A percentile compares a stretch with the other conserved stretches of the same genome.
Evolutionary conservation across 2,113 vertebrate genomes (phyloP).

Genomic region (Raja brachyura): DNA sequence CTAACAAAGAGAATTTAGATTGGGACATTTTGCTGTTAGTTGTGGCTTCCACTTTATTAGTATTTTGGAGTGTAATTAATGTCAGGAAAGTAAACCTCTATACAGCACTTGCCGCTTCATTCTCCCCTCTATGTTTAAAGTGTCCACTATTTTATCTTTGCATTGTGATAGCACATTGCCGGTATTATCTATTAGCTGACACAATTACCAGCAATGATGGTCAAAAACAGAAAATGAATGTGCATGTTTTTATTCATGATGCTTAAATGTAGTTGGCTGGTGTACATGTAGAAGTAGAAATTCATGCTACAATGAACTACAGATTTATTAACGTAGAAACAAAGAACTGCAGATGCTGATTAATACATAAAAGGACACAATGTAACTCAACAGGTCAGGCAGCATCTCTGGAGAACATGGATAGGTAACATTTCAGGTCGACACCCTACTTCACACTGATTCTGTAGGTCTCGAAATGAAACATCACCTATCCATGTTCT

Average conservation of each 20-base stretch:
- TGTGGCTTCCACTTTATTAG: not conserved
- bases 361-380: too few species aligned
- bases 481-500: too few species aligned
- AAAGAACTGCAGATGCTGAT: too few species aligned
- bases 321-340: not conserved
- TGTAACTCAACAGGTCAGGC: too few species aligned
- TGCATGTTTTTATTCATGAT: not conserved
- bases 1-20: not conserved
- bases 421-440: too few species aligned
- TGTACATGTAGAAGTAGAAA: not conserved
- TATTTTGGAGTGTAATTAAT: slow-evolving; percentile 13
- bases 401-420: too few species aligned
- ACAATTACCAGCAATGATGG: not conserved
- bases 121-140: slow-evolving; percentile 8
- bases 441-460: too few species aligned
- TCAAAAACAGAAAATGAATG: not conserved
- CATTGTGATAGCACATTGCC: not conserved
- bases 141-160: not conserved
- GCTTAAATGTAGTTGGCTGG: not conserved
- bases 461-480: too few species aligned
- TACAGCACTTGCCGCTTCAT: not conserved
- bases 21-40: not conserved
- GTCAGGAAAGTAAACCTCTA: not conserved
- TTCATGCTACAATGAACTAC: not conserved
- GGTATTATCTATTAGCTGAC: not conserved